Evolutionary conservation across 2,888 invertebrate species (phyloP).

Genomic region (Artemia sp.): DNA sequence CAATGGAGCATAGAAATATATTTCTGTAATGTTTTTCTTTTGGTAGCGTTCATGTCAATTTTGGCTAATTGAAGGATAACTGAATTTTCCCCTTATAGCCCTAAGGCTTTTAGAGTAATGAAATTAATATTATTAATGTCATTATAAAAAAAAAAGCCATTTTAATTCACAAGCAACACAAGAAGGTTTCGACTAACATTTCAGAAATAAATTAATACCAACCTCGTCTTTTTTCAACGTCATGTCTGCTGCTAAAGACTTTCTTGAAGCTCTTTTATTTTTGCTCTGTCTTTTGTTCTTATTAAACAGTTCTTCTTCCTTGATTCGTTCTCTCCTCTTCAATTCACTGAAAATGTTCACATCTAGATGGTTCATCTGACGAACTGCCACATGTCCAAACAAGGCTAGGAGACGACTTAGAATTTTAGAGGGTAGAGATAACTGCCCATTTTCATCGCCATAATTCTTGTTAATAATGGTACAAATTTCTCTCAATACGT

Average conservation of each 20-base stretch:
- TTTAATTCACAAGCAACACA: too few relatives aligned
- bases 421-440: constrained; percentile 25
- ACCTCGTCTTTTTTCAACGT: constrained; percentile 23
- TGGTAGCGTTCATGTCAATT: too few relatives aligned
- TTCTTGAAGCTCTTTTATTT: constrained; percentile 16
- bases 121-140: too few relatives aligned
- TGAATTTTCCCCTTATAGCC: too few relatives aligned
- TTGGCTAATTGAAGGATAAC: too few relatives aligned
- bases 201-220: constrained; percentile 19
- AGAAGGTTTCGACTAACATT: constrained; percentile 42
- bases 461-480: constrained; percentile 20
- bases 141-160: too few relatives aligned
- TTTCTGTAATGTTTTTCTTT: too few relatives aligned
- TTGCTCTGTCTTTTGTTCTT: constrained; percentile 28
- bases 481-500: constrained; percentile 28
- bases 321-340: constrained; percentile 43
- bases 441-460: constrained; percentile 24
- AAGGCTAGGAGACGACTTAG: constrained; percentile 19
- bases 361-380: constrained; percentile 64
- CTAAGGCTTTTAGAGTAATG: too few relatives aligned
- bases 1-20: too few relatives aligned
- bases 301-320: constrained; percentile 30
- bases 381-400: constrained; percentile 28
- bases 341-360: constrained; percentile 64
- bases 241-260: constrained; percentile 18